Conservation (phyloP, 2,113 vertebrate genomes). For the Manacus vitellinus region DNA sequence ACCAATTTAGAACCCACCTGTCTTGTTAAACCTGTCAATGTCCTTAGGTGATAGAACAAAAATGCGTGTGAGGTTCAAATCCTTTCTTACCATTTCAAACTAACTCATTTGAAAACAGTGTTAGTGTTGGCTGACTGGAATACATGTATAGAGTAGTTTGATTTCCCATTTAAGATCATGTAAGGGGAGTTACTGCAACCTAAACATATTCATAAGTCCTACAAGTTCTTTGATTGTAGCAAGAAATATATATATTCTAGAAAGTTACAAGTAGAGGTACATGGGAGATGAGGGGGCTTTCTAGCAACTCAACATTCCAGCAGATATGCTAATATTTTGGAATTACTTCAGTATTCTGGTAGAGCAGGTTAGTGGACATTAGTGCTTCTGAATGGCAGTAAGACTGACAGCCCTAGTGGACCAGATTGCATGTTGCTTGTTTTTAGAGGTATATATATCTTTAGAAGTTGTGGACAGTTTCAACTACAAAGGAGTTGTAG, state of each 20-base stretch:
- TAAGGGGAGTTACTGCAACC: not conserved
- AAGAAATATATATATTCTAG: not conserved
- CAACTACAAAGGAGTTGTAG: not conserved
- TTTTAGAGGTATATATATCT: not conserved
- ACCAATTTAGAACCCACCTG: slow-evolving; percentile 13
- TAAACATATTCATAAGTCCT: not conserved
- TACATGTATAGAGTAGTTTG: not conserved
- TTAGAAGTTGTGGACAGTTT: not conserved
- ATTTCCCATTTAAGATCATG: not conserved
- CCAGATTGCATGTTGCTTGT: not conserved
- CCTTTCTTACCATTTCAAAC: not conserved
- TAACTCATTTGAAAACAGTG: not conserved
- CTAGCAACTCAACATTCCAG: not conserved
- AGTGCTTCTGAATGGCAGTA: not conserved
- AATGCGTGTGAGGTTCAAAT: not conserved
- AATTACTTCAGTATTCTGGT: not conserved
- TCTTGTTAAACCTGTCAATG: not conserved
- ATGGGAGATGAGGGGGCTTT: not conserved
- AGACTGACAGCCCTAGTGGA: not conserved
- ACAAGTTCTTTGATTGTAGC: not conserved
- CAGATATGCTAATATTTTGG: not conserved
- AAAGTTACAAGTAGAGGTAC: not conserved
- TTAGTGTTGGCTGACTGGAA: not conserved
- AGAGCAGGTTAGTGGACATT: not conserved
- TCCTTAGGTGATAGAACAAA: not conserved